Evolutionary conservation across 1,140 invertebrate genomes (phyloP), one percentile per base, ranked within the genome.

Genomic region (Ptiloglossa arizonensis): DNA sequence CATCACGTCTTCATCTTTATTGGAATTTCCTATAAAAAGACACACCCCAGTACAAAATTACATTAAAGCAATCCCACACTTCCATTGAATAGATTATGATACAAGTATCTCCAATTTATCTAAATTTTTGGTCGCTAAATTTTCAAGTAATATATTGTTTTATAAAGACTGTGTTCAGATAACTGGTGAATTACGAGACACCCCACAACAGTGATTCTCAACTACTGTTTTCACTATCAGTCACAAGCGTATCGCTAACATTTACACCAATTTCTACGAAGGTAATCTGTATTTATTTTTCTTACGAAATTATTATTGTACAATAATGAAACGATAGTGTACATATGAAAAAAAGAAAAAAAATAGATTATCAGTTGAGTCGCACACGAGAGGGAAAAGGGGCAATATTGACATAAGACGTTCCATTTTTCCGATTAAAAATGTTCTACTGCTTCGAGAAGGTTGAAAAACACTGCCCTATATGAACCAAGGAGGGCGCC

Each of bases 401-500:
- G 22, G 24, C 9, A 27, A 9, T 8, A 24, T 52, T 52, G 8
- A n/a, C 11, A 3, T 24, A 27, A 27, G 22, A 0, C 1, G 24
- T 3, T 15, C 2, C n/a, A n/a, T n/a, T n/a, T n/a, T 27, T 2
- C 9, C 11, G 9, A 54, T 52, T 22, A 22, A 8, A 52, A 52
- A 15, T 27, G 22, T 15, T 27, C 0, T 0, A 15, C 11, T 2
- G 41, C 2, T 41, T 13, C 8, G 38, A 41, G 1, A 11, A 11
- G 17, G 54, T 32, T 57, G 27, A 32, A 5, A 9, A 57, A 15
- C 54, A 57, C 15, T 57, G 54, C 13, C 60, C 50, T 79, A 52
- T 67, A 72, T 22, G 44, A 60, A 54, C 27, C n/a, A 46, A 24
- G 35, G 52, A 44, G 85, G 73, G 71, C 66, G 76, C 56, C 56